Percentiles rank a stretch among this genome's conserved stretches.
Conservation (phyloP, 2,888 invertebrate species). For the Yponomeuta malinellus region DNA sequence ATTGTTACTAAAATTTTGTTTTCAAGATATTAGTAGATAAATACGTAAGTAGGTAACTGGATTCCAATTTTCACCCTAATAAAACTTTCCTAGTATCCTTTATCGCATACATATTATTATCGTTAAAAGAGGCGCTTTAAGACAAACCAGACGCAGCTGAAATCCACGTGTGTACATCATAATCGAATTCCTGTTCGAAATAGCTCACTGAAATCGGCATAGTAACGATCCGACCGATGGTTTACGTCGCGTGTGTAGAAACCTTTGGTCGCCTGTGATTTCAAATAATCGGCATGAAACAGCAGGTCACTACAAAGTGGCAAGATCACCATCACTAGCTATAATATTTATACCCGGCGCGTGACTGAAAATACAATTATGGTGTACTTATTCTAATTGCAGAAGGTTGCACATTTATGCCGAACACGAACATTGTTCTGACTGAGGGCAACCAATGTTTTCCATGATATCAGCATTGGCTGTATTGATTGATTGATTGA, state of each 20-base stretch:
- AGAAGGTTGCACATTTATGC: neutral
- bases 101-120: too few relatives aligned
- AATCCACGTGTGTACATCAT: neutral
- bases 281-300: neutral
- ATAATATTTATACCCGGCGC: neutral
- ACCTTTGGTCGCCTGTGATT: neutral
- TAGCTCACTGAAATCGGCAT: neutral
- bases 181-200: neutral
- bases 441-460: too few relatives aligned
- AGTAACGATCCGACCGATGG: neutral
- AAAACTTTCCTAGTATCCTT: too few relatives aligned
- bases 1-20: too few relatives aligned
- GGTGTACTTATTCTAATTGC: neutral
- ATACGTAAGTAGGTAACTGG: too few relatives aligned
- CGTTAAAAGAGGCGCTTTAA: neutral
- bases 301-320: neutral
- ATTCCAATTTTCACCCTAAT: too few relatives aligned
- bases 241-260: neutral
- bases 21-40: too few relatives aligned
- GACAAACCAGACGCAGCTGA: neutral
- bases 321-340: neutral
- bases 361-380: conserved; percentile 2
- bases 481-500: too few relatives aligned
- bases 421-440: too few relatives aligned
- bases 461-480: too few relatives aligned